These are phyloP conservation scores for Thecophora atra DNA, from an alignment of 2,888 invertebrate genomes.

Conservation along the genomic window DNA sequence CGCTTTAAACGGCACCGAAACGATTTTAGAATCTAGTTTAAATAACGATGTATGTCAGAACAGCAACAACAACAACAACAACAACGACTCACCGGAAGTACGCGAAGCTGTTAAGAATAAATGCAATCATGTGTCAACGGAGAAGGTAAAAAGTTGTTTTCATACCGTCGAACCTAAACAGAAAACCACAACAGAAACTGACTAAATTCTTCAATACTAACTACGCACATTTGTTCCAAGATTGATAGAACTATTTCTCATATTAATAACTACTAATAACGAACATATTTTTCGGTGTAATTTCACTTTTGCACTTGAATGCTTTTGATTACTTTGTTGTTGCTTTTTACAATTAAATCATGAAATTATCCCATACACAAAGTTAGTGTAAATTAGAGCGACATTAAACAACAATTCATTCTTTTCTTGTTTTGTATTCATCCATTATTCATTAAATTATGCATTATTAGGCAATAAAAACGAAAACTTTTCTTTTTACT, in stretches of 20 bases:
- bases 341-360: background rate
- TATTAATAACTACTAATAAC: background rate
- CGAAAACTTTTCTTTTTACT: too few relatives aligned
- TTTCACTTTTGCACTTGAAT: background rate
- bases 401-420: too few relatives aligned
- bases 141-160: constrained; percentile 41
- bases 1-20: constrained; percentile 43
- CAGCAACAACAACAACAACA: constrained; percentile 39
- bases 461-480: too few relatives aligned
- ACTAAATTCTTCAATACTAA: background rate
- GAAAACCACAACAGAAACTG: constrained; percentile 2
- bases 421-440: too few relatives aligned
- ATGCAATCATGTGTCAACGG: constrained; percentile 37
- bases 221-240: background rate
- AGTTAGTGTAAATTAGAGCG: background rate
- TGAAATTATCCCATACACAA: background rate
- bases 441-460: too few relatives aligned
- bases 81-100: constrained; percentile 32
- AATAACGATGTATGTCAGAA: constrained; percentile 26
- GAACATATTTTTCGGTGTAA: background rate
- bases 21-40: constrained; percentile 29
- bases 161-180: background rate
- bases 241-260: background rate
- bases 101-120: constrained; percentile 40
- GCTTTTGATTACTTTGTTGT: background rate